Evolutionary conservation across 2,113 vertebrate species (phyloP), one percentile per base, ranked within the genome.

Genomic region (Hemibagrus wyckioides): DNA sequence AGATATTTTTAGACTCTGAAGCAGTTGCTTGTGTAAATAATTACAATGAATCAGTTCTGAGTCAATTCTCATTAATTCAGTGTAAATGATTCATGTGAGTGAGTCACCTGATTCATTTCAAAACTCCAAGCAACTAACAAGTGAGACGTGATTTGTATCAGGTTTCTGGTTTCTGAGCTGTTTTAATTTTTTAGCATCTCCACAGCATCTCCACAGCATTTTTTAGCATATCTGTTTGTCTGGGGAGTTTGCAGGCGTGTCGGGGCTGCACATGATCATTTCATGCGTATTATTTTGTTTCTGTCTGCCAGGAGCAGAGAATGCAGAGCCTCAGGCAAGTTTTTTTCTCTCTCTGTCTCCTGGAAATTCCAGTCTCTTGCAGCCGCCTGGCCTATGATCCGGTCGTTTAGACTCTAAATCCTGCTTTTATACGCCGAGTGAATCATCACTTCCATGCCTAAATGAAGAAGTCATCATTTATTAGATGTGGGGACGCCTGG

Each of bases 321-420:
- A 94, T 93, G 84, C 80, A 21, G 61, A 0, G 91, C 95, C 93
- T 92, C 73, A 13, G 61, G 94, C 92, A 87, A 90, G 73, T 89
- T n/a, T n/a, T n/a, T n/a, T n/a, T n/a, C n/a, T 84, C 90, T 92
- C 91, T 93, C 94, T 92, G 90, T 90, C 21, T 14, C 61, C 84
- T 93, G 92, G 90, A 94, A 94, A 94, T 95, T 95, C 94, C 93
- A 92, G 88, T 89, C 88, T 88, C 90, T 90, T 82, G 83, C 80
- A 82, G 6, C 41, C 83, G 25, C 67, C 79, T 65, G 9, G 57
- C 36, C 44, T 63, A 36, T 36, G 19, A 73, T 50, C 57, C 71
- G 57, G 52, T 48, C 69, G 23, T 28, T 82, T 50, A 88, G 44
- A 81, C 69, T 89, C 82, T 65, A 48, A 39, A 87, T 82, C 87